phyloP scores from a whole-genome alignment of 2,888 invertebrate species.

The Clunio marinus region DNA sequence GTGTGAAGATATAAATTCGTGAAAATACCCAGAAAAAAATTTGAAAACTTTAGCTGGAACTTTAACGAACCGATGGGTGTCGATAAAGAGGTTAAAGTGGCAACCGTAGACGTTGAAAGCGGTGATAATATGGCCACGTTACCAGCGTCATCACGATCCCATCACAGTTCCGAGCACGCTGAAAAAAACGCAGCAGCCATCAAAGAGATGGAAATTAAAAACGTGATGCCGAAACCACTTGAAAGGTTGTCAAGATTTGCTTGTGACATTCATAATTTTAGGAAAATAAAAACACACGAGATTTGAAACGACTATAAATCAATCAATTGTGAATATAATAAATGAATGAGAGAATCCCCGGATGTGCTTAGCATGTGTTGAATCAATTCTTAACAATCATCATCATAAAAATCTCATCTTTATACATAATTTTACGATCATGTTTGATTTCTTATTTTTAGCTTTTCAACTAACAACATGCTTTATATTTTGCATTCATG shows the following conservation, averaged over 20 bases:
- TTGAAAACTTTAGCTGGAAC: conserved; percentile 38
- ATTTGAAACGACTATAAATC: neutral
- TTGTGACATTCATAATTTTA: neutral
- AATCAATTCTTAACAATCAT: conserved; percentile 2
- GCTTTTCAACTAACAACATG: conserved; percentile 3
- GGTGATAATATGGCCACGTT: conserved; percentile 86
- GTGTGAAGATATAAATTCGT: conserved; percentile 15
- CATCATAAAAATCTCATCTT: conserved; percentile 1
- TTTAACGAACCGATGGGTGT: conserved; percentile 54
- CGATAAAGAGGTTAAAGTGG: conserved; percentile 79
- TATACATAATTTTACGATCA: no score
- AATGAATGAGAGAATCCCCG: no score
- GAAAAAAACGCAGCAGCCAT: conserved; percentile 79
- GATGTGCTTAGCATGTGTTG: neutral
- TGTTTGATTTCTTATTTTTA: neutral
- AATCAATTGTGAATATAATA: neutral
- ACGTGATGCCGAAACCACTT: conserved; percentile 76
- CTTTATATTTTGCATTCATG: neutral
- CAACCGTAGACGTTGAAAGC: conserved; percentile 81
- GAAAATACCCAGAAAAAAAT: conserved; percentile 30
- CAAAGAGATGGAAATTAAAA: conserved; percentile 83
- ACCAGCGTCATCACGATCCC: conserved; percentile 75
- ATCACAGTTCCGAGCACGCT: conserved; percentile 66
- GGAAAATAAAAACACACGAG: no score
- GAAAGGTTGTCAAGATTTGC: conserved; percentile 62